Percentiles rank a stretch among this genome's conserved stretches.
These are phyloP conservation scores for Ibycter americanus DNA, from an alignment of 2,797 vertebrate species.

Conservation along the genomic window DNA sequence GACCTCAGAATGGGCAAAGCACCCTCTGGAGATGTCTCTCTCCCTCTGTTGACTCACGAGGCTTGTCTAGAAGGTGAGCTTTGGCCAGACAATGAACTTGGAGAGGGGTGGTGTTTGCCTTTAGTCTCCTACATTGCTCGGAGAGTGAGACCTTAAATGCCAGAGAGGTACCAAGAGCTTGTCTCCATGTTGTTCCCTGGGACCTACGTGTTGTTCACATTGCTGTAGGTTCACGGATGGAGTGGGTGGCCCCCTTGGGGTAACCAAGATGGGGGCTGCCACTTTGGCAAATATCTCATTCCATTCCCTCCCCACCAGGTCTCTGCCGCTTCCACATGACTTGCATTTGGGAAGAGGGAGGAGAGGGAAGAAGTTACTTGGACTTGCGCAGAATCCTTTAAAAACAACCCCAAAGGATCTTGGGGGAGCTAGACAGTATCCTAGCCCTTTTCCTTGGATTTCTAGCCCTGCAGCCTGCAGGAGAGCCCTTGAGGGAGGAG, in stretches of 20 bases:
- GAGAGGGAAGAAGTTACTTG: not conserved
- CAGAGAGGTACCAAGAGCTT: not conserved
- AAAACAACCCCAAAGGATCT: not conserved
- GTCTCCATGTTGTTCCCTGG: fast-evolving
- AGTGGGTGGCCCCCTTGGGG: not conserved
- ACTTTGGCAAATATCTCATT: fast-evolving
- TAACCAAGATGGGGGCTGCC: not conserved
- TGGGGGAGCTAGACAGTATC: not conserved
- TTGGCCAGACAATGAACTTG: not conserved
- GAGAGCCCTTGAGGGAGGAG: not conserved
- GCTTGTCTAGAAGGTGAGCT: not conserved
- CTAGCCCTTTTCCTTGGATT: not conserved
- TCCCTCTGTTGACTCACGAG: not conserved
- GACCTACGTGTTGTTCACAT: not conserved
- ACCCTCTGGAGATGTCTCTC: not conserved
- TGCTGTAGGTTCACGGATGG: not conserved
- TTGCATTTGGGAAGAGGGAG: not conserved
- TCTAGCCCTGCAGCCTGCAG: not conserved
- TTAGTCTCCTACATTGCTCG: not conserved
- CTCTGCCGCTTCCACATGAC: not conserved
- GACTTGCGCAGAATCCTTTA: not conserved
- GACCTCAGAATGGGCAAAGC: not conserved
- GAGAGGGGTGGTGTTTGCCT: not conserved
- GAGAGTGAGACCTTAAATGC: not conserved
- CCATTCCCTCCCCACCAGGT: too few relatives aligned